Evolutionary conservation across 92 coral and sea anemone genomes (phyloP).

Genomic region (Epizoanthus stellaris): DNA sequence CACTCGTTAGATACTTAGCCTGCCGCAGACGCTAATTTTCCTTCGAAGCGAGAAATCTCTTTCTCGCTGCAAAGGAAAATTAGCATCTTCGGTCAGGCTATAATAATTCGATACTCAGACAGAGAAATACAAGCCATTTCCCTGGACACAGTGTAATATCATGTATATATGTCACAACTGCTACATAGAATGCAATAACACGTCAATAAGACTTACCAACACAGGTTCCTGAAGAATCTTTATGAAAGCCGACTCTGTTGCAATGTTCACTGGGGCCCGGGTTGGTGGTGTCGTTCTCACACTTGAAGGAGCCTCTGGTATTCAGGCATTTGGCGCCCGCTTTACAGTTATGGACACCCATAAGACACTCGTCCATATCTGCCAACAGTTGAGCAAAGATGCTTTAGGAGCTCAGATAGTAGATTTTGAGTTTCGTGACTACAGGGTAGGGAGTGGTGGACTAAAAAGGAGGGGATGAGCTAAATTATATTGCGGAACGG

Average conservation of each 20-base stretch:
- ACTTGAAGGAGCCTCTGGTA: slow-evolving; percentile 18
- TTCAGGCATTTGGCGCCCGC: background rate
- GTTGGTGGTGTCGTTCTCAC: background rate
- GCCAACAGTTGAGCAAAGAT: background rate
- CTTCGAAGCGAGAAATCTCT: no score
- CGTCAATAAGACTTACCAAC: slow-evolving; percentile 3
- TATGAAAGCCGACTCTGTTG: slow-evolving; percentile 1
- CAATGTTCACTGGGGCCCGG: slow-evolving; percentile 1
- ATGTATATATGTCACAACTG: background rate
- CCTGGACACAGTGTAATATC: background rate
- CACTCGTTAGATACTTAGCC: no score
- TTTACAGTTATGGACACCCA: background rate
- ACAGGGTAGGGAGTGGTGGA: background rate
- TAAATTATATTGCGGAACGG: no score
- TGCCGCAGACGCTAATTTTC: no score
- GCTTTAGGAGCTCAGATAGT: no score
- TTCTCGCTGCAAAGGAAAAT: background rate
- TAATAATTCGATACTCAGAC: background rate
- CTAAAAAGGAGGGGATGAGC: background rate
- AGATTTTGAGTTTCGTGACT: background rate
- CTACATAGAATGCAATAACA: background rate
- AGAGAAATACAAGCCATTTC: background rate
- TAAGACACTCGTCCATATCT: slow-evolving; percentile 6
- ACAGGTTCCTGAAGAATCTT: slow-evolving; percentile 13
- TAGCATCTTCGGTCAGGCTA: background rate